Evolutionary conservation across 2,113 vertebrate species (phyloP), one percentile per base, ranked within the genome.

Genomic region (Anhinga anhinga): DNA sequence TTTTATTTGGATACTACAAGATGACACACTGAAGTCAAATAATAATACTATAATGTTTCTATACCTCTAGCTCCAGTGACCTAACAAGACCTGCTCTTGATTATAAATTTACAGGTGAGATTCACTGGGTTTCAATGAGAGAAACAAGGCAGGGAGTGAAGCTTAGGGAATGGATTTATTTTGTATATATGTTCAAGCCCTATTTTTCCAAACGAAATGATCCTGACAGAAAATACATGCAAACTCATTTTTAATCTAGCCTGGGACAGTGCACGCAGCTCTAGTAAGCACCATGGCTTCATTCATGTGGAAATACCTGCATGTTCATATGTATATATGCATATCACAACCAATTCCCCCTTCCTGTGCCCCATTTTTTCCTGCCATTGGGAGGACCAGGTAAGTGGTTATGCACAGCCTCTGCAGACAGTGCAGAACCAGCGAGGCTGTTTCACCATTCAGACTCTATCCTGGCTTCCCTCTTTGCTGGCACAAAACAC

Each of bases 191-290:
- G 53, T 42, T 90, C 44, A 74, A 61, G 29, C 15, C 16, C n/a
- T 45, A 8, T 67, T 92, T 76, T 81, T 62, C n/a, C 21, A 50
- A 91, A 70, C 15, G 5, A 95, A 93, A 86, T 78, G 34, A 93
- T 92, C 55, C 40, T 93, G 74, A 88, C 76, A 96, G 63, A 80
- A 97, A 93, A 93, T 61, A 90, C 5, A 86, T 88, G 82, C 77
- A 92, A 94, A 83, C 42, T 78, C 29, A 73, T 93, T 95, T 94
- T 85, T 86, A 94, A 97, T 83, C 82, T 74, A 88, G 90, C 71
- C 58, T 96, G 71, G 50, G 78, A 96, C 62, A 69, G 74, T 2
- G 16, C 11, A 52, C 32, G 50, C 40, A 70, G 59, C 45, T 77
- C 83, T 55, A 36, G 67, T 25, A 95, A 93, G 80, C 59, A 81